Evolutionary conservation across 2,113 vertebrate genomes (phyloP).

Genomic region (Diadophis punctatus): DNA sequence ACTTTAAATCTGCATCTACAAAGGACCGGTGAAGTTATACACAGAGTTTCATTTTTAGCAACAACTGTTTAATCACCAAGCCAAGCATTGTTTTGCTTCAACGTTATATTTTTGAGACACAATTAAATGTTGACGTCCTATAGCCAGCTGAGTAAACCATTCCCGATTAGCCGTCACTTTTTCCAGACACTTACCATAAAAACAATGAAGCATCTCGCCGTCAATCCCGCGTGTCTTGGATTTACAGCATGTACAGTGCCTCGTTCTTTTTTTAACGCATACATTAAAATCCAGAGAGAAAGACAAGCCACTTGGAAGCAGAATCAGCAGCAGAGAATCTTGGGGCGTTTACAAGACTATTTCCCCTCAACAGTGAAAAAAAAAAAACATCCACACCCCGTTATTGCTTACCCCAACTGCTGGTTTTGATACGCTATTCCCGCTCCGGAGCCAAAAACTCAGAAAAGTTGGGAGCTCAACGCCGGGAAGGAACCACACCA

Average conservation of each 20-base stretch:
- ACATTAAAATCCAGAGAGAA: background rate
- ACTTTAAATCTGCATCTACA: background rate
- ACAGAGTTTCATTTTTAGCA: background rate
- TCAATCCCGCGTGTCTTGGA: background rate
- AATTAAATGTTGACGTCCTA: background rate
- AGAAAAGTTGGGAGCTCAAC: background rate
- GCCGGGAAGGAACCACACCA: background rate
- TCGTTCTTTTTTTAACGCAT: background rate
- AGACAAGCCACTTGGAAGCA: background rate
- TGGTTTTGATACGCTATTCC: background rate
- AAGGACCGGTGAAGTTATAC: background rate
- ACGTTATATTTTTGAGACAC: background rate
- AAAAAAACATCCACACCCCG: background rate
- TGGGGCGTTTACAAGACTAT: background rate
- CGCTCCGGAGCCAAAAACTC: background rate
- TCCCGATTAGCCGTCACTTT: background rate
- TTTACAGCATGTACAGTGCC: background rate
- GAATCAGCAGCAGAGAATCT: background rate
- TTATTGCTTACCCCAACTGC: background rate
- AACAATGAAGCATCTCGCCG: background rate
- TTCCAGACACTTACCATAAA: conserved; percentile 44
- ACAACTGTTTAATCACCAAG: background rate
- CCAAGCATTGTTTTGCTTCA: background rate
- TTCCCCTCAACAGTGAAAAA: background rate
- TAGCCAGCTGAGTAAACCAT: background rate